phyloP scores from a whole-genome alignment of 2,888 invertebrate genomes.

The Pheosia gnoma region DNA sequence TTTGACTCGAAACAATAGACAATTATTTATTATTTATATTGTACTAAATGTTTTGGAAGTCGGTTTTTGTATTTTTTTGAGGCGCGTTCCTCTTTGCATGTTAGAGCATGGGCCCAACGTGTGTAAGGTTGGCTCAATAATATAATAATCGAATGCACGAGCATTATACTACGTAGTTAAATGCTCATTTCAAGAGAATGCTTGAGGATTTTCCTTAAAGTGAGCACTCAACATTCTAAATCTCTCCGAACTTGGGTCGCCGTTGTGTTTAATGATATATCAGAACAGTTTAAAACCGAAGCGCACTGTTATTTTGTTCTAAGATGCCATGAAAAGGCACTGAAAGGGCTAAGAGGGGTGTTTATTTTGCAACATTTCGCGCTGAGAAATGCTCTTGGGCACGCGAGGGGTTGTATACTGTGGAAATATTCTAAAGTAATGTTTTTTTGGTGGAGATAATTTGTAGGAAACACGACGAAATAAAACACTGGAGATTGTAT shows the following conservation, averaged over 20 bases:
- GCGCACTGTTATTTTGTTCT: background rate
- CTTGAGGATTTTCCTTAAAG: background rate
- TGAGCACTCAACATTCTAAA: background rate
- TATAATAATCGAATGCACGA: too few species aligned
- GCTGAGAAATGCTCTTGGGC: background rate
- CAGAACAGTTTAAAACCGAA: background rate
- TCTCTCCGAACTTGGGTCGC: background rate
- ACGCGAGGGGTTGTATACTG: background rate
- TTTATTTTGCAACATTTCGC: background rate
- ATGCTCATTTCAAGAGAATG: background rate
- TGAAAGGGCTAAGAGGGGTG: slow-evolving; percentile 2
- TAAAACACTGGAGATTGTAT: background rate
- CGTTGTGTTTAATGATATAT: background rate
- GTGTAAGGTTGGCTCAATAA: too few species aligned
- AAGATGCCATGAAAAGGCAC: background rate
- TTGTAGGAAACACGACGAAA: background rate
- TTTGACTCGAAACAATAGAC: too few species aligned
- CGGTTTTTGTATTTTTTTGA: too few species aligned
- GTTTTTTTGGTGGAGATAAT: background rate
- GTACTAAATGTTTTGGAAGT: too few species aligned
- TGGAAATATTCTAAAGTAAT: background rate
- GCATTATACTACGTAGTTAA: too few species aligned
- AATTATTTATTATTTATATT: too few species aligned
- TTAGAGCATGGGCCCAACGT: too few species aligned
- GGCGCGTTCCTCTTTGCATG: too few species aligned